Conservation (phyloP, 2,113 vertebrate genomes). For the Ursus arctos region DNA sequence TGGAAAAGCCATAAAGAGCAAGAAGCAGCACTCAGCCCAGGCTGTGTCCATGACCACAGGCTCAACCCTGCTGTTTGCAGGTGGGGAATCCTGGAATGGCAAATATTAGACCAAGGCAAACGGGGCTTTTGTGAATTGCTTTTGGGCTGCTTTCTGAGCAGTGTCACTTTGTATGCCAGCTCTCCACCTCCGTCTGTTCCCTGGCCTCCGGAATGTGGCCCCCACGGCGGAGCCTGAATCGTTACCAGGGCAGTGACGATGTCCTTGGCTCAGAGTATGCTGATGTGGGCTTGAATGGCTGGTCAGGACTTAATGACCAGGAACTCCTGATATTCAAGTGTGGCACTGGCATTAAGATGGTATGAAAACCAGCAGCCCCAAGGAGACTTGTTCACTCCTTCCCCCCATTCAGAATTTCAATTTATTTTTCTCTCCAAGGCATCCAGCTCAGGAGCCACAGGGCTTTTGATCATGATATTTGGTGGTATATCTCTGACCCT, state of each 20-base stretch:
- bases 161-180: neutral
- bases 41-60: conserved; percentile 35
- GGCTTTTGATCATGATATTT: neutral
- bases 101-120: conserved; percentile 67
- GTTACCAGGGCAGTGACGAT: conserved; percentile 59
- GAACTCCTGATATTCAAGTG: neutral
- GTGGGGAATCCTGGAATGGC: conserved; percentile 37
- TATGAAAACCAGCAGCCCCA: neutral
- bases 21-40: neutral
- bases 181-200: neutral
- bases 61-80: conserved; percentile 55
- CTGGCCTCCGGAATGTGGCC: conserved; percentile 55
- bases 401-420: neutral
- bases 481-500: neutral
- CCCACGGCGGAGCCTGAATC: neutral
- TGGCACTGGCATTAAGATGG: neutral
- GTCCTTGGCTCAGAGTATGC: conserved; percentile 39
- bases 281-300: neutral
- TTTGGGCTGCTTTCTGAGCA: conserved; percentile 60
- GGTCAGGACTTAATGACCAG: neutral
- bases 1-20: neutral
- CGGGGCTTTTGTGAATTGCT: conserved; percentile 40
- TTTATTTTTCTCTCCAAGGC: neutral
- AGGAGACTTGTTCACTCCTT: accelerated
- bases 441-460: neutral